phyloP scores from a whole-genome alignment of 2,797 vertebrate species.

The Lepilemur septentrionalis region DNA sequence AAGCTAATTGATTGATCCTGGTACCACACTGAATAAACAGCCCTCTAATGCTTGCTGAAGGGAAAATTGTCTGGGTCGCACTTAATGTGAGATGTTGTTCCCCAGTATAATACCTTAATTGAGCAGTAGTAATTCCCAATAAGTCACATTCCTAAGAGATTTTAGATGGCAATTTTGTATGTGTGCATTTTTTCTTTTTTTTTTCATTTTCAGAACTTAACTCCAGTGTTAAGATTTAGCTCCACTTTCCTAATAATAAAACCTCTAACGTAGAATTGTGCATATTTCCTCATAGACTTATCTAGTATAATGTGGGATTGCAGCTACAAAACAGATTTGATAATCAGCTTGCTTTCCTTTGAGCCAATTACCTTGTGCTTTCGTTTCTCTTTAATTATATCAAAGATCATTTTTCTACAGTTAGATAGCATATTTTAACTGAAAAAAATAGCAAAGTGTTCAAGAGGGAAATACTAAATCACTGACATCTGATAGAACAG shows the following conservation, averaged over 20 bases:
- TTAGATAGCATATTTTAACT: background rate
- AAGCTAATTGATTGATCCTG: background rate
- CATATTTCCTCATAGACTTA: background rate
- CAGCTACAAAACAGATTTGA: background rate
- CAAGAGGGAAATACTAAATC: background rate
- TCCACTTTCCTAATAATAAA: background rate
- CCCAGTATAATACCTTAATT: background rate
- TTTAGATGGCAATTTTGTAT: background rate
- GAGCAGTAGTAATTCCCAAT: background rate
- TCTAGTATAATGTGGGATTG: background rate
- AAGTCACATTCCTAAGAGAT: background rate
- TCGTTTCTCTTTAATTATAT: background rate
- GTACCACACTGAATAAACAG: background rate
- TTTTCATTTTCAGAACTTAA: background rate
- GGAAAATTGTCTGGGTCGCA: background rate
- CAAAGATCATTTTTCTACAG: background rate
- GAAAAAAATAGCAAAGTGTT: background rate
- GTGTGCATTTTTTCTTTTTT: background rate
- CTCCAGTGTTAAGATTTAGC: background rate
- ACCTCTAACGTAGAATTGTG: background rate
- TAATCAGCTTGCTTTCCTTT: constrained; percentile 17
- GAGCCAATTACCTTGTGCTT: background rate
- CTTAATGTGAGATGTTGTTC: background rate
- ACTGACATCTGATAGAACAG: background rate
- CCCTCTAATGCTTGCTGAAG: background rate